Base-by-base conservation (phyloP, 2,888 invertebrate genomes). In the Blastobasis lacticolella region DNA sequence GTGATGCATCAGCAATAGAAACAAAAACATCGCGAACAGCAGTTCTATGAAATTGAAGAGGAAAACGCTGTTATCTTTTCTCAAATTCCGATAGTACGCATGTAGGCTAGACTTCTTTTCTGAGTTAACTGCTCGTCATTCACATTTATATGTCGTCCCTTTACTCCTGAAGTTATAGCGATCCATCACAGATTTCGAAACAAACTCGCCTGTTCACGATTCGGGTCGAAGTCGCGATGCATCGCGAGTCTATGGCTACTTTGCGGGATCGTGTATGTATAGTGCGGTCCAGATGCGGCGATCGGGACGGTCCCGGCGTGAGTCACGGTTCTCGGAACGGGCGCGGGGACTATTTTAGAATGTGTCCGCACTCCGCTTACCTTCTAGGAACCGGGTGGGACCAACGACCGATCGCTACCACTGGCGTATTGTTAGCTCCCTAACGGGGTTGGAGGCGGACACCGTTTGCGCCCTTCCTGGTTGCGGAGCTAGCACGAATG, bases 351-450 rank as follows among this genome's bases (percentile, higher is more conserved):
- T 86, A 86, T 87, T 87, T 86, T 83, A 80, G 81, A 78, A 73
- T 83, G 86, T 81, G 86, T 87, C 85, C 86, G 87, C 85, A 85
- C 85, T 87, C 85, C 86, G 87, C 85, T 85, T 85, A 82, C 86
- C 80, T 88, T 88, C 88, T 88, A 81, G 81, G 86, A 86, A 86
- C 72, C 75, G 75, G 71, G 71, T 73, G 85, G 75, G 87, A 86
- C 86, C 86, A 85, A 86, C 84, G 86, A 86, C 87, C 87, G 81
- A 77, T 76, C 80, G 75, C 78, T 73, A 73, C 74, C 71, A 47
- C 74, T 73, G 69, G 73, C 69, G 79, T 87, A 86, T 88, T 88
- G 87, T 87, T 87, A 87, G 86, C 81, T 77, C 79, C 65, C 66
- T 69, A 80, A 81, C 71, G 78, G 76, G 79, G 81, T 81, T 84